Evolutionary conservation across 2,797 vertebrate genomes (phyloP), one percentile per base, ranked within the genome.

Genomic region (Galago senegalensis): DNA sequence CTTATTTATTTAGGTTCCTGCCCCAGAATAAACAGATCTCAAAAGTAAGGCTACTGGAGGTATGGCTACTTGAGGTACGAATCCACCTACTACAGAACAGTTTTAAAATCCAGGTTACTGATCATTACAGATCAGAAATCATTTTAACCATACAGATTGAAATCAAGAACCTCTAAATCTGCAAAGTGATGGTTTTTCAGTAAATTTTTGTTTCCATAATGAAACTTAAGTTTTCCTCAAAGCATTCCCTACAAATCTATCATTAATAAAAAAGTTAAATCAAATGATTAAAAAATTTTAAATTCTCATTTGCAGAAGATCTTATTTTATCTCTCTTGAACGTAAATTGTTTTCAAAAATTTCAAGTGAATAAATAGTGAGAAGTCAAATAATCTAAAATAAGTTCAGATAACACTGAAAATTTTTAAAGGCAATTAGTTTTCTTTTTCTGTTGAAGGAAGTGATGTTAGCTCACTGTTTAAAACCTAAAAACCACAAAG

Each of bases 61-160:
- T 49, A 61, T 31, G 2, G 20, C 13, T 75, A 91, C 46, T 49
- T 13, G 46, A 49, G 14, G 4, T 53, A 83, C 58, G 23, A 89
- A 81, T 76, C 2, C 2, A 25, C 87, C n/a, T 79, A 27, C 13
- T 40, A 1, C 2, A 67, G 21, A 87, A 37, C 92, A 37, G 76
- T 91, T 94, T 34, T 20, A 85, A 92, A 97, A 90, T 94, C 17
- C 6, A 87, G 86, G 25, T 81, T 84, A 67, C 2, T 84, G 18
- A 70, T 91, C 7, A 70, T 17, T 85, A 20, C 16, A 31, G 25
- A 2, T 77, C 86, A 37, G 58, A 88, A 96, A 40, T 61, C 67
- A 76, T 70, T 87, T 43, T 79, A 97, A 16, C 61, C 60, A 67
- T 46, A 25, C 0, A 88, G 14, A 82, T 34, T 75, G 40, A 93